These are phyloP conservation scores for Protophormia terraenovae DNA, from an alignment of 2,888 invertebrate genomes.

Conservation along the genomic window DNA sequence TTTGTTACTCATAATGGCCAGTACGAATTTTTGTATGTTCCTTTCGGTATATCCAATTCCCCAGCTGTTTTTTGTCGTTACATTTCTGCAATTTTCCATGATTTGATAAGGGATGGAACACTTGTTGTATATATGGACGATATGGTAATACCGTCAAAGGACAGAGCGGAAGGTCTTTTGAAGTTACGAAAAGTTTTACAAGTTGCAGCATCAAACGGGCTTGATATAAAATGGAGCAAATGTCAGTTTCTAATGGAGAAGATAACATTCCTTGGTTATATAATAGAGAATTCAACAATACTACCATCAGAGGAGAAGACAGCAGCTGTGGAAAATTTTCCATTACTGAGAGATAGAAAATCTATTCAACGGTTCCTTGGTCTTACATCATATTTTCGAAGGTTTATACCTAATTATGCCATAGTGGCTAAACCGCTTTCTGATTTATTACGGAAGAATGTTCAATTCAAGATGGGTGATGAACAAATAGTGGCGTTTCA, in stretches of 20 bases:
- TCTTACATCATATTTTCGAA: background rate
- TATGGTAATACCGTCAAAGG: background rate
- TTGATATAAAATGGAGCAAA: background rate
- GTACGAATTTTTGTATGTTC: too few species aligned
- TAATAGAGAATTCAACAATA: background rate
- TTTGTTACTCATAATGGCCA: too few species aligned
- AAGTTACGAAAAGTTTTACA: background rate
- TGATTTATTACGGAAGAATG: background rate
- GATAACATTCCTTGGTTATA: background rate
- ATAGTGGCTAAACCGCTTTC: background rate
- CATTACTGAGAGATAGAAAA: background rate
- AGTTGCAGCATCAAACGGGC: background rate
- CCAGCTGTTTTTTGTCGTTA: too few species aligned
- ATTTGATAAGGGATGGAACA: background rate
- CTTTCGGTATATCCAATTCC: background rate
- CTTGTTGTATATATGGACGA: conserved; percentile 1
- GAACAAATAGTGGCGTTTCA: background rate
- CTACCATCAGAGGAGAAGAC: background rate
- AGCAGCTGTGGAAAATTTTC: background rate
- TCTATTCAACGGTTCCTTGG: background rate
- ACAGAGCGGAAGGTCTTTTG: background rate
- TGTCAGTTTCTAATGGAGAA: background rate
- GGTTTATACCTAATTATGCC: background rate
- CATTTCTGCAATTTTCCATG: background rate
- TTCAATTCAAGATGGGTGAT: background rate